Evolutionary conservation across 35 echinoderm and acorn worm genomes (phyloP).

Genomic region (Ophioderma brevispina): DNA sequence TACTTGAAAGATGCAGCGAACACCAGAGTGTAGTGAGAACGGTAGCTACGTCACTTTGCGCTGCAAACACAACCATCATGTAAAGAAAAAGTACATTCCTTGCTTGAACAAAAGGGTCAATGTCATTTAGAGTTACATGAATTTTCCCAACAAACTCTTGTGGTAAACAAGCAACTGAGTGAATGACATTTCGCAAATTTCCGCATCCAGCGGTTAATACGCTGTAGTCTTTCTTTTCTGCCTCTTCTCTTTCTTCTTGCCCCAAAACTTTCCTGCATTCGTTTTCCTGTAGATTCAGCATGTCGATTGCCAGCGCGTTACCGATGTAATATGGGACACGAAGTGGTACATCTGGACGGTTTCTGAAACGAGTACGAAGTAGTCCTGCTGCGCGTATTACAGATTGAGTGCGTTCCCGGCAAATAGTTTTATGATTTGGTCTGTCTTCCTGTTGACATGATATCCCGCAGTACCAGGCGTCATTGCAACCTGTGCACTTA

Average conservation of each 20-base stretch:
- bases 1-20: conserved; percentile 40
- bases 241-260: background rate
- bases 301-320: conserved; percentile 56
- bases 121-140: conserved; percentile 47
- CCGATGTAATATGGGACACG: conserved; percentile 49
- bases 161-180: conserved; percentile 56
- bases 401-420: no score
- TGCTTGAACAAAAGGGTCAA: conserved; percentile 52
- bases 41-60: background rate
- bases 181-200: conserved; percentile 45
- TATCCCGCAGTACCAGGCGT: conserved; percentile 15
- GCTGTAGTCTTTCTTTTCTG: conserved; percentile 16
- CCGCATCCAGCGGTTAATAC: conserved; percentile 54
- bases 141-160: conserved; percentile 43
- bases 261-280: background rate
- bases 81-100: conserved; percentile 74
- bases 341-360: background rate
- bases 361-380: background rate
- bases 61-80: conserved; percentile 37
- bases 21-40: conserved; percentile 43
- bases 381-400: background rate
- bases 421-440: background rate
- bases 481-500: conserved; percentile 17
- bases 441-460: conserved; percentile 1
- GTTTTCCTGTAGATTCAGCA: conserved; percentile 40